Conservation (phyloP, 2,113 vertebrate genomes). For the Nettapus auritus region DNA sequence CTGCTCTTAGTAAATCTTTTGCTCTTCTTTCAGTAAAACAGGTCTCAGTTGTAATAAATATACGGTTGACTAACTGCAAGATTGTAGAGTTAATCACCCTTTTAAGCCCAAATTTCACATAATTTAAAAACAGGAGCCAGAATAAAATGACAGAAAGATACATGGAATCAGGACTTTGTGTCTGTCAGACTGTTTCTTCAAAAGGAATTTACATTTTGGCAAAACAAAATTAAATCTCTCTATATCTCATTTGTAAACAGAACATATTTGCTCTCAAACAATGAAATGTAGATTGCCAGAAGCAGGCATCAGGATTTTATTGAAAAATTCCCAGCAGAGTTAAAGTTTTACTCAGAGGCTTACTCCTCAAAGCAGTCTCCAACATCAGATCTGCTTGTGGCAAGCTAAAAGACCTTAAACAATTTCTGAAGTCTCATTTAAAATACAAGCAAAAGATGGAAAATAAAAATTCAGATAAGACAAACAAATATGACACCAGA, state of each 20-base stretch:
- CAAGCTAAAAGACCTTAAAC: constrained; percentile 17
- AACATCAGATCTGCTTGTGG: background rate
- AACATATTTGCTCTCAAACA: constrained; percentile 51
- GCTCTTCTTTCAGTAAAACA: background rate
- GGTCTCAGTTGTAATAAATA: background rate
- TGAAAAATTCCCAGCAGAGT: constrained; percentile 46
- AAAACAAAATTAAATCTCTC: constrained; percentile 13
- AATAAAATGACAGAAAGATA: background rate
- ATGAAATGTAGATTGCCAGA: constrained; percentile 45
- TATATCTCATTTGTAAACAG: constrained; percentile 56
- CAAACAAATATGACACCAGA: background rate
- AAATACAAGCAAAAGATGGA: background rate
- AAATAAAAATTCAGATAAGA: background rate
- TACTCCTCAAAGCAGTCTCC: background rate
- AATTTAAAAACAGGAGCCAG: background rate
- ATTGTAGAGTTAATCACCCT: background rate
- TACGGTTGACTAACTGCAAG: background rate
- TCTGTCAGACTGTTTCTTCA: background rate
- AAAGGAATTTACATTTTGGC: background rate
- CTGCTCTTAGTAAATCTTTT: background rate
- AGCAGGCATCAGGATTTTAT: constrained; percentile 33
- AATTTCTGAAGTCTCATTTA: background rate
- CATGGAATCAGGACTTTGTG: background rate
- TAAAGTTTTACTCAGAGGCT: constrained; percentile 17
- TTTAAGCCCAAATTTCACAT: background rate